Evolutionary conservation across 1,140 invertebrate genomes (phyloP), one percentile per base, ranked within the genome.

Genomic region (Lepidurus couesii): DNA sequence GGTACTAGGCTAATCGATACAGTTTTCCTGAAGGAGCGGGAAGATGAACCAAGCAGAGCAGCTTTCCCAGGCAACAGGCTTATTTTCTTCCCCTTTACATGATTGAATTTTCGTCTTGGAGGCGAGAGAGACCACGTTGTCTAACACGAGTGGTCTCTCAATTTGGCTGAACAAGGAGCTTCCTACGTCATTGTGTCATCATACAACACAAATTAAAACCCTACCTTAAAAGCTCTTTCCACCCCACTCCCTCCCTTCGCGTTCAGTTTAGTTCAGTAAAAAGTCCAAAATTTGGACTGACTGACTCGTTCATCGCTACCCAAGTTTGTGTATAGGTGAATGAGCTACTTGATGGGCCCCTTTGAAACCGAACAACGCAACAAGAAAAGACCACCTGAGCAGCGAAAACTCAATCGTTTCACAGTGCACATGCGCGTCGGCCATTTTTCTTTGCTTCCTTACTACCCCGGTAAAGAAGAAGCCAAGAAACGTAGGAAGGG

Each of bases 251-350:
- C 21, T 65, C 21, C 53, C 53, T 21, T 21, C 53, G 13, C n/a
- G 13, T 47, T 65, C 21, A 13, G 53, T 16, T 13, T 65, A 34
- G 34, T 34, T 34, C 34, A 34, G 53, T 5, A 65, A 65, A 65
- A 21, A 21, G 53, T 65, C 4, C 0, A 21, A 13, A 65, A 65
- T n/a, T 65, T 65, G 53, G 53, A 34, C 53, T 65, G 53, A 65
- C 53, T 65, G 53, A 65, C 53, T 65, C 13, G 53, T 13, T 65
- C 53, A 65, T 65, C 53, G 13, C 53, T 65, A 65, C 53, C 34
- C n/a, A 65, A 47, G 21, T 65, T 65, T 21, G 53, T 65, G 16
- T 65, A 65, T 21, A 65, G 53, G 8, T 65, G 53, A 65, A 21
- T 21, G 21, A 65, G 53, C 53, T 65, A 65, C 21, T 65, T 16